Evolutionary conservation across 23 tunicate genomes (phyloP).

Genomic region (Phallusia fumigata): DNA sequence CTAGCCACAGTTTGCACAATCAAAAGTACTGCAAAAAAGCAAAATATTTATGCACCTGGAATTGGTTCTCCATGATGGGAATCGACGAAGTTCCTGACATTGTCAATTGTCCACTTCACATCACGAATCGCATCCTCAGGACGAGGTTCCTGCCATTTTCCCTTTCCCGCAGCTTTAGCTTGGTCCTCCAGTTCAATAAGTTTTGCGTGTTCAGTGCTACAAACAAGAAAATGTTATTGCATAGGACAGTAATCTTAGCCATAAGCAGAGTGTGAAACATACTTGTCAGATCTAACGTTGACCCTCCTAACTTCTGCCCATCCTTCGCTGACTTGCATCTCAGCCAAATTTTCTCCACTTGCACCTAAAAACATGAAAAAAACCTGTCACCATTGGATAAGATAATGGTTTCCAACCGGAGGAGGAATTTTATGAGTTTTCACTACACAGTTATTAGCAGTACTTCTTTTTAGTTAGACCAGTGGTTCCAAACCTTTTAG

Average conservation of each 20-base stretch:
- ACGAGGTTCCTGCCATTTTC: slow-evolving; percentile 80
- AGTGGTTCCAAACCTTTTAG: no score
- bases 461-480: no score
- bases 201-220: slow-evolving; percentile 56
- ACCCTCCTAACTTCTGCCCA: slow-evolving; percentile 92
- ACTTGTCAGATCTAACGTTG: slow-evolving; percentile 83
- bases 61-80: slow-evolving; percentile 73
- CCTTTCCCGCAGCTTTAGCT: slow-evolving; percentile 67
- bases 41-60: slow-evolving; percentile 61
- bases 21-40: no score
- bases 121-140: slow-evolving; percentile 61
- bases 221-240: neutral
- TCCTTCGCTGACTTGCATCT: slow-evolving; percentile 68
- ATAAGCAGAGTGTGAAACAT: neutral
- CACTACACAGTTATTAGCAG: neutral
- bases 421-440: no score
- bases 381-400: no score
- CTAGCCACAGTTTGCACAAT: no score
- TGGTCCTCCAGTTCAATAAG: slow-evolving; percentile 82
- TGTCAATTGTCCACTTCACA: slow-evolving; percentile 73
- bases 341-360: slow-evolving; percentile 68
- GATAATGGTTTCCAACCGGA: no score
- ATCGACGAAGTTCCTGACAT: slow-evolving; percentile 87
- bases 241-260: neutral
- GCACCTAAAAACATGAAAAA: slow-evolving; percentile 21